Percentiles rank a stretch among this genome's conserved stretches.
phyloP scores from a whole-genome alignment of 2,797 vertebrate species.

The Gallinago stenura region DNA sequence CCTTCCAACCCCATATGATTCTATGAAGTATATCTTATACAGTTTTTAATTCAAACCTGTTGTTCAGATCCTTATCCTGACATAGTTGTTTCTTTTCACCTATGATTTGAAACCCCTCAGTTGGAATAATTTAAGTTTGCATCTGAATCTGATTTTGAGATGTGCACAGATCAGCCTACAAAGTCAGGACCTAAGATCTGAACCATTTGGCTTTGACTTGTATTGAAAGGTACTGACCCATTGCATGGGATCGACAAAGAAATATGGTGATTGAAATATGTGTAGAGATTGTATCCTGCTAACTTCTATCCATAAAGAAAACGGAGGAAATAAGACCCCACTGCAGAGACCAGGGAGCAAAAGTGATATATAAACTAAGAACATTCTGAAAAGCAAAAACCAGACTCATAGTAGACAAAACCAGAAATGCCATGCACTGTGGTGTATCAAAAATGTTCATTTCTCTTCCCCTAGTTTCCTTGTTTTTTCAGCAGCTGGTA shows the following conservation, averaged over 20 bases:
- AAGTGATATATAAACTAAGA: background rate
- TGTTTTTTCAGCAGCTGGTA: background rate
- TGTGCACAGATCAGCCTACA: background rate
- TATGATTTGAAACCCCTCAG: background rate
- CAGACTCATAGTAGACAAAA: background rate
- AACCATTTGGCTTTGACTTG: background rate
- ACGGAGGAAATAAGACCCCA: background rate
- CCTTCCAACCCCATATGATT: too few species aligned
- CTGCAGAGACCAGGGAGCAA: background rate
- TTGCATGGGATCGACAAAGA: background rate
- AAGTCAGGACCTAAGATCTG: background rate
- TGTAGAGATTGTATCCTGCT: background rate
- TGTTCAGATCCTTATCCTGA: background rate
- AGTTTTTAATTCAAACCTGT: background rate
- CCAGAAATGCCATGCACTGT: background rate
- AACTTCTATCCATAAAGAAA: background rate
- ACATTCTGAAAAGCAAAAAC: background rate
- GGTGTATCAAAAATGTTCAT: background rate
- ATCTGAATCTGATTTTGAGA: background rate
- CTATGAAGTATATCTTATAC: background rate
- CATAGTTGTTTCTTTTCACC: background rate
- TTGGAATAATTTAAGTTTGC: background rate
- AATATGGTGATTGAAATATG: background rate
- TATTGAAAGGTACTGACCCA: background rate
- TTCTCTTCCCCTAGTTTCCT: background rate